Evolutionary conservation across 2,888 invertebrate genomes (phyloP).

Genomic region (Thecocarcelia acutangulata): DNA sequence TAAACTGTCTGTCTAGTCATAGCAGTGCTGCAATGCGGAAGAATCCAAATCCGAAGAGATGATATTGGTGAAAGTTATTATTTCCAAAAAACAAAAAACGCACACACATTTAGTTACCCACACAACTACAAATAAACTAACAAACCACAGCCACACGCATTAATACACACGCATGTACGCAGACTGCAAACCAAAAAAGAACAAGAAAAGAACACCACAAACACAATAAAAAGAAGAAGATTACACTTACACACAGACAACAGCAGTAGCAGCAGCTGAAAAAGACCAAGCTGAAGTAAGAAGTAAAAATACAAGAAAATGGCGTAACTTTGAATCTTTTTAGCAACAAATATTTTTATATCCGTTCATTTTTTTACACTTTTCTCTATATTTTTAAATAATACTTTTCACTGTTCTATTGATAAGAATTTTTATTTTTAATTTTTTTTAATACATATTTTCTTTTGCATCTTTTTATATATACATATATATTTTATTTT

Average conservation of each 20-base stretch:
- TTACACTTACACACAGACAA: constrained; percentile 30
- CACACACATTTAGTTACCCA: not conserved
- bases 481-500: too few relatives aligned
- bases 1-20: constrained; percentile 55
- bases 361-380: constrained; percentile 10
- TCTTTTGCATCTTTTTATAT: constrained; percentile 31
- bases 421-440: not conserved
- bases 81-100: constrained; percentile 6
- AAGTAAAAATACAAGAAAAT: constrained; percentile 60
- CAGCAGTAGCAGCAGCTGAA: not conserved
- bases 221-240: constrained; percentile 7
- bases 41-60: constrained; percentile 22
- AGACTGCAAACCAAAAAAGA: constrained; percentile 18
- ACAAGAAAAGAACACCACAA: constrained; percentile 35
- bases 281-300: constrained; percentile 28
- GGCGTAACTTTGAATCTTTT: constrained; percentile 65
- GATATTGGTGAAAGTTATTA: constrained; percentile 55
- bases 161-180: constrained; percentile 5
- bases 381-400: not conserved
- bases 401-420: not conserved
- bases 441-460: not conserved
- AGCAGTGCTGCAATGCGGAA: constrained; percentile 55
- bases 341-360: constrained; percentile 42
- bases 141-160: constrained; percentile 20
- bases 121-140: not conserved